Base-by-base conservation (phyloP, 1,140 invertebrate species). In the Coenobita brevimanus region DNA sequence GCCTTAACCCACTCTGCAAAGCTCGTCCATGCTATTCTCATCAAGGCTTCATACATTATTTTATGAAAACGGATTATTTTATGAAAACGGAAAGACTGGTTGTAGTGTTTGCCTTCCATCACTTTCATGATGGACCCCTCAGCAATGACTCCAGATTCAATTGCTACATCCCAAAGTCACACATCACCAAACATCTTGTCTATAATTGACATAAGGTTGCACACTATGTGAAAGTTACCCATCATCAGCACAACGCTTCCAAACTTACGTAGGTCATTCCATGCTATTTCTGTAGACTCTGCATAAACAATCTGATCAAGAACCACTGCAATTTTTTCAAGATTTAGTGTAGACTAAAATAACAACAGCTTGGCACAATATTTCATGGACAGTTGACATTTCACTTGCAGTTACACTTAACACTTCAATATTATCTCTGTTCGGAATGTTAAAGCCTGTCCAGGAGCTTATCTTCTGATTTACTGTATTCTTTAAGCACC, bases 71-170 rank as follows among this genome's bases (percentile, higher is more conserved):
- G n/a, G n/a, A n/a, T n/a, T n/a, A n/a, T n/a, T n/a, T n/a, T n/a
- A n/a, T n/a, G n/a, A 0, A 87, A 41, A 38, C 89, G 79, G n/a
- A 91, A 57, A 78, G 57, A 62, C 8, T 90, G 21, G 64, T 90
- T 91, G 75, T 91, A 91, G 8, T 90, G 83, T 79, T 67, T 82
- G 27, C 90, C 91, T 57, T 88, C 88, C 62, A 91, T 33, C 13
- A 91, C 88, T 30, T 54, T 76, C n/a, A 73, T 75, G 21, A 91
- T 78, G n/a, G 90, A 90, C 13, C 89, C 91, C 17, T 89, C 75
- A 60, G 86, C 89, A 10, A 90, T 76, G 41, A 91, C 73, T 6
- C 83, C 90, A 33, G 89, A 89, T 82, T 91, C 88, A 88, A 91
- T 78, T n/a, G 82, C 24, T n/a, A 91, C 41, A 84, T 91, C 89